Conservation (phyloP, 2,113 vertebrate species). For the Microtus oregoni region DNA sequence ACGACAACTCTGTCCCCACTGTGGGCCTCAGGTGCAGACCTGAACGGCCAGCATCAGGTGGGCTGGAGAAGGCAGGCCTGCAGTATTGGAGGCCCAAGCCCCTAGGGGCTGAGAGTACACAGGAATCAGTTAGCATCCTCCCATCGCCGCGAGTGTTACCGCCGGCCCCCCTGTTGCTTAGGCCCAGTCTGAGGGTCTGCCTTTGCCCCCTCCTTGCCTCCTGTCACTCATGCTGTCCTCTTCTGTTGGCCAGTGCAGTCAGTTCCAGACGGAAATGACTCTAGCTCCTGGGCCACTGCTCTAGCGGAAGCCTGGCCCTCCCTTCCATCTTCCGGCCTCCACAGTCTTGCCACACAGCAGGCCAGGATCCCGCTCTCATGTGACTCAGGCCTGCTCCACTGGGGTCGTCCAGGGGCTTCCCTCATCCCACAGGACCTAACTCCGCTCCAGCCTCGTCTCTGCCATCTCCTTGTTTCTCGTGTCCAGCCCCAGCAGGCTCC, state of each 20-base stretch:
- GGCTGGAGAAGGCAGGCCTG: not conserved
- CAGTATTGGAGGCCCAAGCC: not conserved
- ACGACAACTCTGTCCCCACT: not conserved
- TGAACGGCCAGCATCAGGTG: not conserved
- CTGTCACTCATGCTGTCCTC: fast-evolving
- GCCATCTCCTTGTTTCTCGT: too few relatives aligned
- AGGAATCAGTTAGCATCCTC: not conserved
- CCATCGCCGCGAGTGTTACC: too few relatives aligned
- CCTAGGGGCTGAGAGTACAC: fast-evolving
- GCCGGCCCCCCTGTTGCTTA: fast-evolving
- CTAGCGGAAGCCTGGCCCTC: not conserved
- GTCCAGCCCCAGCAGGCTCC: not conserved
- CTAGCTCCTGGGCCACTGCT: not conserved
- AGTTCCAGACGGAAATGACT: not conserved
- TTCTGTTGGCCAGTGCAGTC: not conserved
- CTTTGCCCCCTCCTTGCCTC: not conserved
- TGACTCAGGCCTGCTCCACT: not conserved
- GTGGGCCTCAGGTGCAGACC: fast-evolving
- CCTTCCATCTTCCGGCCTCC: not conserved
- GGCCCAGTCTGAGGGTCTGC: not conserved
- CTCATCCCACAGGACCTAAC: not conserved
- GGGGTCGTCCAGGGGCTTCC: not conserved
- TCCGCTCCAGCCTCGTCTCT: not conserved
- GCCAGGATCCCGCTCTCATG: fast-evolving
- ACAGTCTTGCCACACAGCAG: fast-evolving